phyloP scores from a whole-genome alignment of 2,113 vertebrate genomes.

The Ptychochromis oligacanthus region DNA sequence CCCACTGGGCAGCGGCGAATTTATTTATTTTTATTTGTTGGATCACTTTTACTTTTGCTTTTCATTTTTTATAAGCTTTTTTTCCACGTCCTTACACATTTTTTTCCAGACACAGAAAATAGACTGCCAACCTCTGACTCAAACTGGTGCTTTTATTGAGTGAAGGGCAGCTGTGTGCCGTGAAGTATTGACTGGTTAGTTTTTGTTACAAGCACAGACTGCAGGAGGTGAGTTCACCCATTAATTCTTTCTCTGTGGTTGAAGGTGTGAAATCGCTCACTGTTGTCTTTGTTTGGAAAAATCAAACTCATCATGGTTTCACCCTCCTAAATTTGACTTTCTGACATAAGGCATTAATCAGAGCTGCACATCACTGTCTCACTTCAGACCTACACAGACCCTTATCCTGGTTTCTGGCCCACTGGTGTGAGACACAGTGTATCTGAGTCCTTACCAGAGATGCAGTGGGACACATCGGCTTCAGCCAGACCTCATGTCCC shows the following conservation, averaged over 20 bases:
- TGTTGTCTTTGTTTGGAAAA: not conserved
- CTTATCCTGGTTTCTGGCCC: slow-evolving; percentile 19
- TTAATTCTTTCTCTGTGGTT: not conserved
- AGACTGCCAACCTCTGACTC: slow-evolving; percentile 3
- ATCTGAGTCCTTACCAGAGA: slow-evolving; percentile 13
- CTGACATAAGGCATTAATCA: slow-evolving; percentile 1
- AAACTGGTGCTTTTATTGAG: slow-evolving; percentile 1
- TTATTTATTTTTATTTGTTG: slow-evolving; percentile 6
- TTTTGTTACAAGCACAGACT: not conserved
- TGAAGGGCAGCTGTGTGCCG: not conserved
- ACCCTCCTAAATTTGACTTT: not conserved
- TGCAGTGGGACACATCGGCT: slow-evolving; percentile 28
- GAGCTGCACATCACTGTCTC: not conserved
- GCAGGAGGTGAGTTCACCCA: not conserved
- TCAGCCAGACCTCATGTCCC: slow-evolving; percentile 2
- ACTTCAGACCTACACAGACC: not conserved
- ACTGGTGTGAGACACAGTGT: slow-evolving; percentile 18
- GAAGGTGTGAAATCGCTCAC: slow-evolving; percentile 27
- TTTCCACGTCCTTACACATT: not conserved
- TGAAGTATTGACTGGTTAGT: slow-evolving; percentile 6
- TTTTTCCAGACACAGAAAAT: slow-evolving; percentile 6
- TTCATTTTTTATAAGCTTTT: not conserved
- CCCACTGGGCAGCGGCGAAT: not conserved
- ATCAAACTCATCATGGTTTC: not conserved
- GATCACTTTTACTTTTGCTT: not conserved